phyloP scores from a whole-genome alignment of 2,113 vertebrate species.

The Chaenogobius annularis region DNA sequence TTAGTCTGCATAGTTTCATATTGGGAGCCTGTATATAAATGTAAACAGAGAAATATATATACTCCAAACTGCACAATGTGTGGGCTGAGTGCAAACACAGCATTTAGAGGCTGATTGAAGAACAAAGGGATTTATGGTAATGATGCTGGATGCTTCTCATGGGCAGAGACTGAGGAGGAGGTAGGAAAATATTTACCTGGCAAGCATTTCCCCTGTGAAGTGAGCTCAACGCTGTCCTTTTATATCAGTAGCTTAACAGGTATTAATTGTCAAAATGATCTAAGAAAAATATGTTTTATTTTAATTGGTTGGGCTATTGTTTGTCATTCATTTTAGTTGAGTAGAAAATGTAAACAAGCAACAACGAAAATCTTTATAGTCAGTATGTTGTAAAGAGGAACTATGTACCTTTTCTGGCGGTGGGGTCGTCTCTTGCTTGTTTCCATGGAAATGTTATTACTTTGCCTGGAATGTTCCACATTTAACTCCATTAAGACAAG shows the following conservation, averaged over 20 bases:
- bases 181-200: slow-evolving; percentile 38
- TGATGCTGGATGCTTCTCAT: slow-evolving; percentile 9
- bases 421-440: no score
- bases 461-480: no score
- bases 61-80: slow-evolving; percentile 1
- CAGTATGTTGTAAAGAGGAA: not conserved
- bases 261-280: not conserved
- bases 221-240: slow-evolving; percentile 26
- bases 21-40: slow-evolving; percentile 16
- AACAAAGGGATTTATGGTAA: slow-evolving; percentile 46
- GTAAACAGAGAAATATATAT: not conserved
- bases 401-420: no score
- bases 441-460: not conserved
- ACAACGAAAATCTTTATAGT: not conserved
- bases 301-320: no score
- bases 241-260: slow-evolving; percentile 9
- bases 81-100: slow-evolving; percentile 7
- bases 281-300: no score
- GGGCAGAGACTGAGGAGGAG: not conserved
- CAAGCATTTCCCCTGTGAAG: slow-evolving; percentile 23
- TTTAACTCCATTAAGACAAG: no score
- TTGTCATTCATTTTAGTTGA: no score
- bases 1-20: not conserved
- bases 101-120: slow-evolving; percentile 37
- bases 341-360: not conserved